Evolutionary conservation across 2,113 vertebrate species (phyloP), one percentile per base, ranked within the genome.

Genomic region (Zingel zingel): DNA sequence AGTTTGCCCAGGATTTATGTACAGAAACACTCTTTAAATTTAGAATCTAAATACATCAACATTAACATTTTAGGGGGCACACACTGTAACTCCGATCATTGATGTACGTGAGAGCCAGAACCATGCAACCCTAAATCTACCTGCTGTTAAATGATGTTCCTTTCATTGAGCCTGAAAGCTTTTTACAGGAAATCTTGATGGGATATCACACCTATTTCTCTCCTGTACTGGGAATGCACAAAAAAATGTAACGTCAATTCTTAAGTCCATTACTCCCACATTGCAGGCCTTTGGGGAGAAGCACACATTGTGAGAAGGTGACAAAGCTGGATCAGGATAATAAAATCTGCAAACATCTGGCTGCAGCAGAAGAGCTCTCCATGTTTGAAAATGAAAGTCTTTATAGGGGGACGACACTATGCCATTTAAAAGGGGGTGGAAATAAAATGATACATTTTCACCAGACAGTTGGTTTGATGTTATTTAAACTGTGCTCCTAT

Each of bases 261-360:
- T 61, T 30, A 23, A 21, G 2, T 50, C 47, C 12, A 36, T 65
- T 72, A 70, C 64, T 69, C 62, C 47, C 66, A 53, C 54, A 43
- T 53, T 70, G 57, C 43, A 56, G 25, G 43, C 71, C 54, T 61
- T 53, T 63, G 21, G 47, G 48, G 54, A 10, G n/a, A 39, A 65
- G 65, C 59, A 50, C 47, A n/a, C 39, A 67, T 21, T 75, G 66
- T 50, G 71, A 72, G 79, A 54, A 66, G 69, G 79, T 87, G 75
- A 77, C 56, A 63, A 70, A 68, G 21, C 57, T 78, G 74, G 56
- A 79, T 70, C 30, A 50, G 64, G 21, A 80, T 81, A n/a, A 79
- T 71, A 86, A 80, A 63, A 74, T 54, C 72, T 72, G 3, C 48
- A 70, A 72, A 74, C 88, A 85, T 83, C 74, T 86, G 89, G 79